These are phyloP conservation scores for Coregonus clupeaformis DNA, from an alignment of 2,113 vertebrate species.

Conservation along the genomic window DNA sequence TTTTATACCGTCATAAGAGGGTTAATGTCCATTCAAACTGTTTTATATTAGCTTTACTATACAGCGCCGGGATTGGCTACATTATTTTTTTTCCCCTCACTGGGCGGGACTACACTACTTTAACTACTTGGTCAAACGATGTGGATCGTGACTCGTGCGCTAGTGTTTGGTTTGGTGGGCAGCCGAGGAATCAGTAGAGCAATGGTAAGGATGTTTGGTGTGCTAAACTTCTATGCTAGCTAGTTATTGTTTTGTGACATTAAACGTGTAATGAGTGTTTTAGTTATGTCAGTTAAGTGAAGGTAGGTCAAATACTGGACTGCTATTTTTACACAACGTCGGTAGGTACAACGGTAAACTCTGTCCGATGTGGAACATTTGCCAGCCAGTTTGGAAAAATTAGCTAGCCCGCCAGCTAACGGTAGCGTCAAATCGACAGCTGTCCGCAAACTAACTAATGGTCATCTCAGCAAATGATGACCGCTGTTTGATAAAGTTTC, in stretches of 20 bases:
- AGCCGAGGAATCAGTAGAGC: conserved; percentile 38
- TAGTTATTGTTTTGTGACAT: not conserved
- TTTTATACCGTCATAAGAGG: too few species aligned
- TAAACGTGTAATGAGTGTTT: fast-evolving
- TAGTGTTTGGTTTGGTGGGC: conserved; percentile 37
- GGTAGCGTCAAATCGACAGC: too few species aligned
- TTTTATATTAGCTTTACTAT: too few species aligned
- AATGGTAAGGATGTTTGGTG: conserved; percentile 63
- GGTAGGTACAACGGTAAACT: conserved; percentile 29
- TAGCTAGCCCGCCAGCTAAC: too few species aligned
- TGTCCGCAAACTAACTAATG: too few species aligned
- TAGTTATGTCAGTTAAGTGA: fast-evolving
- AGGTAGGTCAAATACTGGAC: not conserved
- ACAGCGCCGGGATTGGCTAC: too few species aligned
- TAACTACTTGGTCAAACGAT: not conserved
- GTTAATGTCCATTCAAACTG: too few species aligned
- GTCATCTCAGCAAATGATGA: too few species aligned
- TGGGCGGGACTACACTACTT: not conserved
- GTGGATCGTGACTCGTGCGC: conserved; percentile 11
- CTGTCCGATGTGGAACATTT: conserved; percentile 26
- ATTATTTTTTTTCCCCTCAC: too few species aligned
- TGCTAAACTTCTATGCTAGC: not conserved
- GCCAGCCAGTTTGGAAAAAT: not conserved
- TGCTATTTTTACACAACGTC: conserved; percentile 40
- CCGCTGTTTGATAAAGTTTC: too few species aligned